A percentile compares a stretch with the other conserved stretches of the same genome.
phyloP scores from a whole-genome alignment of 2,113 vertebrate species.

The Mesitornis unicolor region DNA sequence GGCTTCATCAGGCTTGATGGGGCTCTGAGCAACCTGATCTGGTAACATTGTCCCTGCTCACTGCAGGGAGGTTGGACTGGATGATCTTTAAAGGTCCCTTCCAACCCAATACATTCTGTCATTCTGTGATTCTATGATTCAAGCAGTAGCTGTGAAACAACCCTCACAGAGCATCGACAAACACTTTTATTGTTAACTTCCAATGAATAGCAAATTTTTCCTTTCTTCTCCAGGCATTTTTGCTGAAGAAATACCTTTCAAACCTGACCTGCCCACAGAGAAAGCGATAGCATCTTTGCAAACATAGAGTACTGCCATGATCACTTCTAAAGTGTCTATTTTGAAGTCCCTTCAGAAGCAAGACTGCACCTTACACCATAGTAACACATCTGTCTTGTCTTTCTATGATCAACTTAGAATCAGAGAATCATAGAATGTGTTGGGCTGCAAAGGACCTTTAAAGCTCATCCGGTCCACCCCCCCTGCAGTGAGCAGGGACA shows the following conservation, averaged over 20 bases:
- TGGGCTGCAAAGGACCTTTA: no score
- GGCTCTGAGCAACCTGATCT: no score
- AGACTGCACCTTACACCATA: accelerated
- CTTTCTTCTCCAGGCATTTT: neutral
- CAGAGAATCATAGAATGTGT: no score
- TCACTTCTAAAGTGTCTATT: neutral
- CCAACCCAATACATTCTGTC: no score
- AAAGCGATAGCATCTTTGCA: neutral
- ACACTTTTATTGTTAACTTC: neutral
- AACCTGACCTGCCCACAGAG: neutral
- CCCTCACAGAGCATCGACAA: neutral
- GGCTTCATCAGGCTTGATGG: no score
- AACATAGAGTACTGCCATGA: accelerated
- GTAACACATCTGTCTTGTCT: neutral
- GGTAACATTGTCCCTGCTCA: no score
- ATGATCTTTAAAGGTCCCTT: no score
- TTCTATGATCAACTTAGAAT: no score
- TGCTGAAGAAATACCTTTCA: neutral
- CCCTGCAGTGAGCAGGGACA: no score
- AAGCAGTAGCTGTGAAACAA: neutral
- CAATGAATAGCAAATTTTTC: neutral
- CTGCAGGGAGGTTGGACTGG: no score
- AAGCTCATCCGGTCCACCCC: no score
- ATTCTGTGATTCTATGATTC: no score
- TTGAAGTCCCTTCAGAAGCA: neutral